Evolutionary conservation across 2,888 invertebrate species (phyloP), one percentile per base, ranked within the genome.

Genomic region (Machimus atricapillus): DNA sequence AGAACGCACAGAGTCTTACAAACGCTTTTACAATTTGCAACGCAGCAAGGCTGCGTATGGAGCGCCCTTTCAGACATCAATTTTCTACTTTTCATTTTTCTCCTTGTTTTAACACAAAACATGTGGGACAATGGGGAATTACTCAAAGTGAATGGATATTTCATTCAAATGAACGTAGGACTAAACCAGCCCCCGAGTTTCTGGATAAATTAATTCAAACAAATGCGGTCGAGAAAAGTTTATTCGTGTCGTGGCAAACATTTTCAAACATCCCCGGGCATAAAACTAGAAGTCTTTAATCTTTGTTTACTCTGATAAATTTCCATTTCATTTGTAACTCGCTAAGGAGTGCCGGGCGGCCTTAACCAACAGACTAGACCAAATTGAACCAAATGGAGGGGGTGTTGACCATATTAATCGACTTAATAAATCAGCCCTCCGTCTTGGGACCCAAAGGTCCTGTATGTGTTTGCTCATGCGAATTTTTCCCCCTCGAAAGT

Each of bases 361-460:
- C 66, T 66, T 27, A 66, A 12, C 19, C 43, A 43, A 37, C 78
- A 19, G 14, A 78, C 37, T 76, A 34, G n/a, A 37, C 43, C 23
- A 78, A 78, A 78, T 78, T 78, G 78, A n/a, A 46, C 12, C 78
- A 12, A 78, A 78, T 23, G 37, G 78, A 78, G 78, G n/a, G 37
- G 37, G 78, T 78, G 40, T 78, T 78, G 78, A 78, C 78, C 78
- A 37, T 78, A 78, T 78, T 78, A 40, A 78, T 78, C 43, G 78
- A 78, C 40, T 43, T 37, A 40, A 78, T 78, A 40, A 78, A 78
- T 78, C 78, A 78, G 43, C 23, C 23, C 66, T 27, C 8, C 78
- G 43, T 78, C 78, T 37, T 43, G 23, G 43, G 43, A 40, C 76
- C n/a, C 9, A 19, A 23, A 43, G 23, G 23, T 78, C 43, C 23